These are phyloP conservation scores for Lepus europaeus DNA, from an alignment of 2,113 vertebrate species.

Conservation along the genomic window DNA sequence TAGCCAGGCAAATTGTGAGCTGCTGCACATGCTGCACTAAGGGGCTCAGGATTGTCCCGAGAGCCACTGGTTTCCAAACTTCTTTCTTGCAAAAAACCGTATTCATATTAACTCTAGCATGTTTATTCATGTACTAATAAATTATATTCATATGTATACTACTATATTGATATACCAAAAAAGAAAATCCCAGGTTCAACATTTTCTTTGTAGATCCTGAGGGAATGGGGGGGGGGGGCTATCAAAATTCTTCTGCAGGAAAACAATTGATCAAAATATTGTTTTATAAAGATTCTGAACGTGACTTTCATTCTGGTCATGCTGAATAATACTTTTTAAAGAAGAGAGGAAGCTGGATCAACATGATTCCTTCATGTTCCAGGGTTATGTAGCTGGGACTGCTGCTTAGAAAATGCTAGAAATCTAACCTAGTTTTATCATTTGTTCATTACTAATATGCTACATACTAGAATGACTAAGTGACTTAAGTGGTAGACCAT, in stretches of 20 bases:
- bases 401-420: background rate
- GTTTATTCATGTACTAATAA: conserved; percentile 44
- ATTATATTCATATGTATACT: background rate
- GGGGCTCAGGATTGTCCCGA: background rate
- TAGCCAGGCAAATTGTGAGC: background rate
- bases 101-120: background rate
- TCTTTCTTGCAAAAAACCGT: background rate
- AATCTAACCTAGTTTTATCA: conserved; percentile 16
- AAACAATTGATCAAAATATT: background rate
- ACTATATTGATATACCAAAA: background rate
- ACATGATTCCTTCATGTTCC: background rate
- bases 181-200: background rate
- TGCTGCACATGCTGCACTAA: background rate
- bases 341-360: background rate
- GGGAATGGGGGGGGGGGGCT: background rate
- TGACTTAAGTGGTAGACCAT: background rate
- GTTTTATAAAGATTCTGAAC: conserved; percentile 14
- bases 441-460: background rate
- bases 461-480: background rate
- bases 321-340: conserved; percentile 25
- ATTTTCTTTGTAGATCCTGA: background rate
- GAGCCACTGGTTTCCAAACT: background rate
- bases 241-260: background rate
- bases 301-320: conserved; percentile 42
- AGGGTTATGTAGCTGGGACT: background rate